Evolutionary conservation across 2,113 vertebrate species (phyloP), one percentile per base, ranked within the genome.

Genomic region (Bolborhynchus lineola): DNA sequence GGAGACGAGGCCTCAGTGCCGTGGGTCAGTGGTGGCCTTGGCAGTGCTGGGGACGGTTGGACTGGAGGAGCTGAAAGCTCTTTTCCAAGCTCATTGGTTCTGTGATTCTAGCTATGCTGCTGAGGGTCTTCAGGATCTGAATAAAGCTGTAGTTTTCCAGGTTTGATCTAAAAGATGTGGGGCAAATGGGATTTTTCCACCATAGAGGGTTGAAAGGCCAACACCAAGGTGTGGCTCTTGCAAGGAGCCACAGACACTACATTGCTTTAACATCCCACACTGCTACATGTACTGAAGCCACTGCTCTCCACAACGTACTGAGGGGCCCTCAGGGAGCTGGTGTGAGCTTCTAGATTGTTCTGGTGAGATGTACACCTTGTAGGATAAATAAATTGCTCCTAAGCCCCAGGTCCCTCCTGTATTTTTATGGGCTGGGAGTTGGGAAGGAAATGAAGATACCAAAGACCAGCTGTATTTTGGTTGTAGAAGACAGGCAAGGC

Each of bases 301-400:
- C 19, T 3, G 1, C 49, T 55, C 24, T 44, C 35, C 1, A 1
- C 55, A 28, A 65, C 26, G 23, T 8, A 24, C 8, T 6, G 1
- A 57, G 42, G 62, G 21, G 24, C 47, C 33, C 20, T 53, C 21
- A 8, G 25, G 64, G n/a, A 60, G n/a, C 53, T 77, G n/a, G 24
- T 50, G 12, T 59, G 33, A 9, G 13, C 55, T 29, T 46, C 16
- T 19, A 6, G 37, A 41, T 59, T 86, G 26, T 50, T 76, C 42
- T 41, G 29, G 53, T 39, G 31, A 59, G 18, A 10, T 25, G 13
- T 49, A 29, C 2, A 1, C 19, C 23, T 59, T 12, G 46, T 26
- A 44, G 52, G 24, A 26, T 31, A 53, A 71, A 37, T 13, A 39
- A 49, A 49, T 72, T 7, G 4, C 39, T 78, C 59, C 35, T 46